Base-by-base conservation (phyloP, 2,797 vertebrate species). In the Mus spretus region DNA sequence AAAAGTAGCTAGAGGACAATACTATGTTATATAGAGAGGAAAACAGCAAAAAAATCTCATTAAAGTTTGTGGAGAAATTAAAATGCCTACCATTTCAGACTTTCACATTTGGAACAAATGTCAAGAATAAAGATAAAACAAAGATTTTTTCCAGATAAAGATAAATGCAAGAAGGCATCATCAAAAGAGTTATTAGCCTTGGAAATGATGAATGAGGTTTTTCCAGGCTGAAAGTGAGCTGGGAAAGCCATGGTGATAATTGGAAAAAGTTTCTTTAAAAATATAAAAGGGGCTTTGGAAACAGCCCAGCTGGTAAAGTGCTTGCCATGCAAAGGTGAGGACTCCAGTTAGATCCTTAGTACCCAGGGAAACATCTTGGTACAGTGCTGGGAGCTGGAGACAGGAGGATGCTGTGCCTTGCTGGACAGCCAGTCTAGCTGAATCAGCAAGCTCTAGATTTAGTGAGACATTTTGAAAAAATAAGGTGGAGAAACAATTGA, bases 121-220 rank as follows among this genome's bases (percentile, higher is more conserved):
- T 93, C 28, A 95, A 94, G 85, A 96, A 85, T 50, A 22, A 92
- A 95, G 28, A 88, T 92, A 44, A 82, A 59, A 91, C 86, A 70
- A 89, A 89, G 79, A 61, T 70, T 94, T 93, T 59, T 94, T 96
- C 94, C 70, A 96, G 80, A 93, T 55, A 84, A 96, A 95, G 81
- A 22, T 95, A 97, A 95, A 74, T 91, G 17, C 0, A 95, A 89
- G 53, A 95, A 96, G 86, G 88, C 59, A 61, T 88, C 20, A 92
- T 44, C n/a, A 78, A 80, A 47, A 95, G 63, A 59, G 12, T 37
- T 67, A 67, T 67, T 34, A 34, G 31, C 31, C 31, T 26, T 84
- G 80, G 40, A 92, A 95, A 91, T 72, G 55, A 34, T 79, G 37
- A 89, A 89, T 83, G 75, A 95, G 53, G 14, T 74, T 88, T 44